Base-by-base conservation (phyloP, 92 coral and sea anemone genomes). In the Porites rus region DNA sequence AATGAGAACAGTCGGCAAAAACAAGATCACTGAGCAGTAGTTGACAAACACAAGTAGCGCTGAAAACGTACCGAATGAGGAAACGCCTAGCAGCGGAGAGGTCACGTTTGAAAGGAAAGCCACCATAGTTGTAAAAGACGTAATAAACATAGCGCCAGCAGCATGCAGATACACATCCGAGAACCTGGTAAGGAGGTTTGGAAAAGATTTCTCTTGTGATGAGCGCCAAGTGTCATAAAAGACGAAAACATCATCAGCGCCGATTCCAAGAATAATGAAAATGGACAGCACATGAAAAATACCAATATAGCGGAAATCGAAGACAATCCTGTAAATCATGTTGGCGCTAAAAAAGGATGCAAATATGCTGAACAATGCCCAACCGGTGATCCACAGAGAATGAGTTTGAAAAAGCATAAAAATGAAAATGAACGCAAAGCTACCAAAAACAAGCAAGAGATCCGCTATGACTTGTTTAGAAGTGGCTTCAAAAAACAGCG, bases 241-340 rank as follows among this genome's bases (percentile, higher is more conserved):
- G 7, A 93, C 96, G 17, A 93, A 93, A 3, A 93, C 89, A 53
- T 91, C 94, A 64, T 93, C 96, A 0, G 94, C 94, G 1, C 96
- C 96, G 28, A 93, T 93, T 0, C 96, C 96, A 10, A 89, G 84
- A 54, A 93, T 88, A 62, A 93, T 93, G 83, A 93, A 93, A 14
- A 93, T 92, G 2, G 94, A 91, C 28, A 93, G 82, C 8, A 91
- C 93, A 46, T 93, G 96, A 75, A 93, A 93, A 16, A 93, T 85
- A 9, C 96, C 96, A n/a, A 93, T 76, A 74, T 93, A 93, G 13
- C 94, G 94, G 65, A 83, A 93, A 81, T 93, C 96, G 13, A 93
- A 82, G 4, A 93, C 53, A 62, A 93, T 64, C 51, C 96, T 87
- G 80, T 93, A 93, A 54, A 93, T 64, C 3, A 93, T 69, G 56